phyloP scores from a whole-genome alignment of 2,113 vertebrate genomes.

The Actenoides hombroni region DNA sequence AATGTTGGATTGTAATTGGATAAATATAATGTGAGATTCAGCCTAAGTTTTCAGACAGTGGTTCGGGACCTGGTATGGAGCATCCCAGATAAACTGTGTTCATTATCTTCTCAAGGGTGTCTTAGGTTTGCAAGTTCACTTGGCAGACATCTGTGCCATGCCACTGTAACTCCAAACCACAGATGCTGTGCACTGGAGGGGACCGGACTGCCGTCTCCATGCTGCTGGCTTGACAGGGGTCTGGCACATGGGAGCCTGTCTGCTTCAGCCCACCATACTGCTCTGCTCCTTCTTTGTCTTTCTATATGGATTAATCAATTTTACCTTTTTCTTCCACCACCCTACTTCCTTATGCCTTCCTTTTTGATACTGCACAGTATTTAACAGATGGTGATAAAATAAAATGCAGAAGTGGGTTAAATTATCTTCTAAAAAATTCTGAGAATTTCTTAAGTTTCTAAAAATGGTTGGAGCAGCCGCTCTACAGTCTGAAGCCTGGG shows the following conservation, averaged over 20 bases:
- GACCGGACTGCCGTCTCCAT: not conserved
- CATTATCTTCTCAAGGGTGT: accelerated
- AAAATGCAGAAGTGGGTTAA: not conserved
- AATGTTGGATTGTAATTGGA: not conserved
- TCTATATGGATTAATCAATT: not conserved
- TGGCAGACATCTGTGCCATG: not conserved
- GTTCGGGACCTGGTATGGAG: not conserved
- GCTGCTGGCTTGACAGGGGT: not conserved
- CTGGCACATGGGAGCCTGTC: not conserved
- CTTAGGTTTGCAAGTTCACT: not conserved
- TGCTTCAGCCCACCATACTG: not conserved
- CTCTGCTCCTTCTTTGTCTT: not conserved
- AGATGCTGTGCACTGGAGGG: not conserved
- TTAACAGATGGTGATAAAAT: not conserved
- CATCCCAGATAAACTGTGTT: not conserved
- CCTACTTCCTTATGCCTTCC: not conserved
- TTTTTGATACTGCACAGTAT: not conserved
- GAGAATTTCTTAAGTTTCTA: not conserved
- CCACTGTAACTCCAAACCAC: not conserved
- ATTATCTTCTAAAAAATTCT: not conserved
- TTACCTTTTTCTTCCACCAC: not conserved
- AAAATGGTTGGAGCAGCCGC: not conserved
- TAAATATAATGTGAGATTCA: not conserved
- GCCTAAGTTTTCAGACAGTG: not conserved
- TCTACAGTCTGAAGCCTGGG: not conserved